These are phyloP conservation scores for Labeo rohita DNA, from an alignment of 2,113 vertebrate genomes.

Conservation along the genomic window DNA sequence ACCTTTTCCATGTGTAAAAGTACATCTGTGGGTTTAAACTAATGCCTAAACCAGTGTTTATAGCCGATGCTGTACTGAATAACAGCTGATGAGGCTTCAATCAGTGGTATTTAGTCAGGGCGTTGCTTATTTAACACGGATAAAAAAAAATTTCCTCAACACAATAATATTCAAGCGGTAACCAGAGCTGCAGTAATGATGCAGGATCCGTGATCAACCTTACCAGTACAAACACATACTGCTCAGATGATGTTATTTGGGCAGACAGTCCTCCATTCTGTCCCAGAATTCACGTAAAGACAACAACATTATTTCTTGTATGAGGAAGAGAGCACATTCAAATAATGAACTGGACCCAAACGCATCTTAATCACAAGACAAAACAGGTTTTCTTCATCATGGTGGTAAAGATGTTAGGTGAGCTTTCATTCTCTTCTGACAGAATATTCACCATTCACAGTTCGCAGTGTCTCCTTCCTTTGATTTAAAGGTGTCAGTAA, in stretches of 20 bases:
- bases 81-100: neutral
- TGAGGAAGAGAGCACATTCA: neutral
- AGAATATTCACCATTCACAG: neutral
- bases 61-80: neutral
- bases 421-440: slow-evolving; percentile 6
- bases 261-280: neutral
- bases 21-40: neutral
- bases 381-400: neutral
- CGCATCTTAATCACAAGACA: slow-evolving; percentile 5
- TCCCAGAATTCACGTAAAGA: neutral
- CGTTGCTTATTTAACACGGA: neutral
- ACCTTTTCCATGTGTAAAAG: slow-evolving; percentile 16
- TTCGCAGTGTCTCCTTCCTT: neutral
- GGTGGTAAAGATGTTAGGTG: neutral
- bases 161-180: neutral
- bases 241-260: neutral
- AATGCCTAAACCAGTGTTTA: neutral
- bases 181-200: neutral
- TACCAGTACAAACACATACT: neutral
- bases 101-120: neutral
- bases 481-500: neutral
- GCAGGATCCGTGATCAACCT: neutral
- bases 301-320: neutral
- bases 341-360: neutral
- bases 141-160: neutral